Evolutionary conservation across 2,888 invertebrate species (phyloP), one percentile per base, ranked within the genome.

Genomic region (Tryphoninae sp.): DNA sequence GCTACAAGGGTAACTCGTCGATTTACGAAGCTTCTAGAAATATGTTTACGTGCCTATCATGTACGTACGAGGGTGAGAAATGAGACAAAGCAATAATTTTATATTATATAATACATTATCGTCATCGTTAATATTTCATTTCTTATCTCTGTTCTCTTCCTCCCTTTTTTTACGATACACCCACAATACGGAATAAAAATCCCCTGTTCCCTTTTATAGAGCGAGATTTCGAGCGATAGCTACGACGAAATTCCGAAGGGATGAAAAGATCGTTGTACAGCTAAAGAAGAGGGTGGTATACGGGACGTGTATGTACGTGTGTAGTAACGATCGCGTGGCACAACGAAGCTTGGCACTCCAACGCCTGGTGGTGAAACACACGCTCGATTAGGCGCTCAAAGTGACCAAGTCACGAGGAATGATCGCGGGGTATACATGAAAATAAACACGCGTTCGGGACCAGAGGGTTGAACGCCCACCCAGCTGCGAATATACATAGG

Each of bases 351-450:
- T 8, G 53, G 16, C 58, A 16, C 75, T 53, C n/a, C 23, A 80
- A 82, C 76, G 80, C 82, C 65, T 64, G 67, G 59, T 53, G 65
- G 16, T 64, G 59, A 59, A 22, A 77, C 69, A 55, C 69, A 77
- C 69, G 82, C 82, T 82, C 82, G 82, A 82, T 82, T 82, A 82
- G 82, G 73, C 73, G 69, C 76, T 79, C 80, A 82, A 82, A 82
- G 79, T 82, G 80, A 82, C 69, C 82, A 82, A 82, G 82, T 82
- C 82, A 82, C 76, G 82, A 77, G 82, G 82, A 80, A 82, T 82
- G 82, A 82, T 82, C 82, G 80, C 76, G 58, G 79, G 69, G 79
- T 82, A 82, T 76, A 82, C 82, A 82, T 80, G 82, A 81, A 84
- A 84, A 84, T 84, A 84, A 83, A 84, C 82, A 84, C 80, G 76